These are phyloP conservation scores for Tetraneura akinire DNA, from an alignment of 1,140 invertebrate species.

Conservation along the genomic window DNA sequence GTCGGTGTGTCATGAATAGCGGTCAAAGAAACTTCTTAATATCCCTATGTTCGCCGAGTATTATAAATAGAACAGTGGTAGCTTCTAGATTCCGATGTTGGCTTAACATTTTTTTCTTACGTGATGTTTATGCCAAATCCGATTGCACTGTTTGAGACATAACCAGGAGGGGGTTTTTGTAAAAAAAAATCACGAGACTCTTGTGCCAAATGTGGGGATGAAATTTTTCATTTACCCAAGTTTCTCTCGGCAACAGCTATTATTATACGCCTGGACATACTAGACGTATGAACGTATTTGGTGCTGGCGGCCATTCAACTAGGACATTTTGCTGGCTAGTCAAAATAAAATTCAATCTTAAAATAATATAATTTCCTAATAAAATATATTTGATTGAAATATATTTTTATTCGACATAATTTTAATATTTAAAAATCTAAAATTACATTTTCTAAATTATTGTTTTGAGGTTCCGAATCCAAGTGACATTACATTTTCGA, in stretches of 20 bases:
- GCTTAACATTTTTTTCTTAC: conserved; percentile 23
- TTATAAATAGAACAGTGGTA: conserved; percentile 37
- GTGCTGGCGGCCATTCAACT: conserved; percentile 45
- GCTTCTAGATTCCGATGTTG: conserved; percentile 38
- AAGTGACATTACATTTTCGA: no score
- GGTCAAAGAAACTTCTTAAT: conserved; percentile 39
- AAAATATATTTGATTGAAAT: conserved; percentile 4
- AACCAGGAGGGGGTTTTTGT: conserved; percentile 25
- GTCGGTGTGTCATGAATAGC: conserved; percentile 9
- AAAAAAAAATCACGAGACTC: conserved; percentile 23
- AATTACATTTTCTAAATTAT: background rate
- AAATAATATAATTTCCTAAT: conserved; percentile 25
- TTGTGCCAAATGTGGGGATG: conserved; percentile 46
- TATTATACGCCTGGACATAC: conserved; percentile 46
- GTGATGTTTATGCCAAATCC: conserved; percentile 44
- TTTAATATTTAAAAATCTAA: background rate
- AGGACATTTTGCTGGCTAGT: conserved; percentile 29
- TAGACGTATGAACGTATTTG: conserved; percentile 46
- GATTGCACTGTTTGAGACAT: conserved; percentile 18
- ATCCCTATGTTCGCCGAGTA: conserved; percentile 31
- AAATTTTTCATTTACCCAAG: conserved; percentile 49
- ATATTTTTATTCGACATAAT: conserved; percentile 8
- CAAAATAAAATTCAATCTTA: conserved; percentile 37
- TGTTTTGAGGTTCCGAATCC: background rate
- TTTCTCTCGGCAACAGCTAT: conserved; percentile 42